Conservation (phyloP, 2,113 vertebrate genomes). For the Fukomys damarensis region DNA sequence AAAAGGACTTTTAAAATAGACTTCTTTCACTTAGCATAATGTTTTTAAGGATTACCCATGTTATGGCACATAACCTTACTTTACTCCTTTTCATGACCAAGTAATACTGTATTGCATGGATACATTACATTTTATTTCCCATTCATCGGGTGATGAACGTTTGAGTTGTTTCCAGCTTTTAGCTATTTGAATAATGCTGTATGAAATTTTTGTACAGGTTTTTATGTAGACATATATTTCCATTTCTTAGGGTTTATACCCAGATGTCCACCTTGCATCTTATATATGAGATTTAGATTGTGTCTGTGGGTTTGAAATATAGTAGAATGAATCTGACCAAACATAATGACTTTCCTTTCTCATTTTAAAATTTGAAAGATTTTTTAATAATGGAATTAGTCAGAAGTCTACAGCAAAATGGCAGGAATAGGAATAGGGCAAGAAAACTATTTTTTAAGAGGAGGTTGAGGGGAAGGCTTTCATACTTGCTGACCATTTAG, state of each 20-base stretch:
- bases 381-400: background rate
- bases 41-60: background rate
- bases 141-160: background rate
- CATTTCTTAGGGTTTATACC: conserved; percentile 29
- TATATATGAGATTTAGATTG: conserved; percentile 18
- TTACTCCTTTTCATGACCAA: conserved; percentile 36
- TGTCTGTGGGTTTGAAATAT: conserved; percentile 37
- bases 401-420: conserved; percentile 35
- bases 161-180: background rate
- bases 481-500: background rate
- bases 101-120: background rate
- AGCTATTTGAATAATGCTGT: background rate
- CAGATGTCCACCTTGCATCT: background rate
- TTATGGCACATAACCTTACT: background rate
- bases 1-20: background rate
- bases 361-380: conserved; percentile 45
- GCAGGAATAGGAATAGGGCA: background rate
- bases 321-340: conserved; percentile 41
- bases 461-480: background rate
- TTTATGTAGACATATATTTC: conserved; percentile 1
- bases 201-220: background rate
- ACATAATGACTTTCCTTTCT: conserved; percentile 23
- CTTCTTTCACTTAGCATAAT: background rate
- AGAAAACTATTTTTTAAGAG: background rate
- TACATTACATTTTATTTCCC: conserved; percentile 29